A percentile compares a stretch with the other conserved stretches of the same genome.
These are phyloP conservation scores for Pseudopodoces humilis DNA, from an alignment of 2,113 vertebrate genomes.

Conservation along the genomic window DNA sequence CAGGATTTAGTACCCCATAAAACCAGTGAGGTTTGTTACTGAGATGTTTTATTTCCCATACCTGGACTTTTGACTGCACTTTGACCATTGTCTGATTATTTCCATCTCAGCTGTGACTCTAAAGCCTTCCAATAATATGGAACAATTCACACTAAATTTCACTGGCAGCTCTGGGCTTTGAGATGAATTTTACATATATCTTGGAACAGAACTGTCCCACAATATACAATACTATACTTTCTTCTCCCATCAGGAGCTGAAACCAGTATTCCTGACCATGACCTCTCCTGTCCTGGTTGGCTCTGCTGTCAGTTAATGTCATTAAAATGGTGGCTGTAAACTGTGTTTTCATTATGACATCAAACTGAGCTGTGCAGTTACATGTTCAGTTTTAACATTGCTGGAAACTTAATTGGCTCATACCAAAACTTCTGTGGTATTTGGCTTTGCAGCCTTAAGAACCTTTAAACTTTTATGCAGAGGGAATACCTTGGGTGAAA, in stretches of 20 bases:
- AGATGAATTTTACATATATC: background rate
- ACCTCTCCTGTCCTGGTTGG: background rate
- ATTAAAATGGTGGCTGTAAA: background rate
- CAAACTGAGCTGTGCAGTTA: background rate
- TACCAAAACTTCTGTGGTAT: background rate
- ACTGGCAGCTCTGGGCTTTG: background rate
- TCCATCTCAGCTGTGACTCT: background rate
- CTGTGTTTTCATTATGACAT: background rate
- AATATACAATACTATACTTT: background rate
- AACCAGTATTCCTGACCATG: background rate
- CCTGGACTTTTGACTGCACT: background rate
- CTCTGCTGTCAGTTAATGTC: background rate
- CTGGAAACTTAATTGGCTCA: background rate
- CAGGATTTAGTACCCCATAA: rapidly evolving
- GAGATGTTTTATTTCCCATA: background rate
- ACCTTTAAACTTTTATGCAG: background rate
- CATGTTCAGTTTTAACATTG: background rate
- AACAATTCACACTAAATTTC: background rate
- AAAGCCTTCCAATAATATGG: background rate
- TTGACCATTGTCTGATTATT: background rate
- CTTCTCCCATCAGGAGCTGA: background rate
- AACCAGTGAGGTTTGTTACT: background rate
- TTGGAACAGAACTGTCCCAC: background rate
- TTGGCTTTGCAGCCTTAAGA: slow-evolving; percentile 28
- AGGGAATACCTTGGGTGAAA: background rate